Conservation (phyloP, 2,797 vertebrate species). For the Notamacropus eugenii region DNA sequence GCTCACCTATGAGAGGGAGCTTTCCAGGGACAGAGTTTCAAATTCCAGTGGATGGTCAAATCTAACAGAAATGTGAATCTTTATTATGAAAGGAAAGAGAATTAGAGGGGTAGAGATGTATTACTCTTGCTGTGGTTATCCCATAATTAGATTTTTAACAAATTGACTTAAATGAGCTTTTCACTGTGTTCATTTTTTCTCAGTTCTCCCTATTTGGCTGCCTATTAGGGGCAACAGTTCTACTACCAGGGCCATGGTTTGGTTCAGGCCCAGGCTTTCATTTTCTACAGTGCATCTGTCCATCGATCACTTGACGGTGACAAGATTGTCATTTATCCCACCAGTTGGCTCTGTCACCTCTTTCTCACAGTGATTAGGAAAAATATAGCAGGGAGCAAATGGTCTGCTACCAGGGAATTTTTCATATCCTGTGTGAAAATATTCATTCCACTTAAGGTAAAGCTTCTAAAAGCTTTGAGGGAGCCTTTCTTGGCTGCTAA, state of each 20-base stretch:
- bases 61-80: neutral
- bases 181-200: neutral
- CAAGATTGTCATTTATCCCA: neutral
- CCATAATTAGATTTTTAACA: neutral
- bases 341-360: neutral
- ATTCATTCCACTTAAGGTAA: neutral
- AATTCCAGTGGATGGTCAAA: neutral
- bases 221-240: neutral
- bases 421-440: neutral
- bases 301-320: neutral
- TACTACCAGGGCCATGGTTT: neutral
- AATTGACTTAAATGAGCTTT: neutral
- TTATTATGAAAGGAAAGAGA: neutral
- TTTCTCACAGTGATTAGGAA: neutral
- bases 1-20: neutral
- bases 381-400: neutral
- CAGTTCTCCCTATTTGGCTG: neutral
- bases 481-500: neutral
- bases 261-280: neutral
- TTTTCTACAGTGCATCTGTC: neutral
- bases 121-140: neutral
- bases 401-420: neutral
- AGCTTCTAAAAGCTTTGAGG: neutral
- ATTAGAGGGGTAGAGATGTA: neutral
- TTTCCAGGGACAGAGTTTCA: neutral